Conservation (phyloP, 1,140 invertebrate species). For the Bathynomus jamesi region DNA sequence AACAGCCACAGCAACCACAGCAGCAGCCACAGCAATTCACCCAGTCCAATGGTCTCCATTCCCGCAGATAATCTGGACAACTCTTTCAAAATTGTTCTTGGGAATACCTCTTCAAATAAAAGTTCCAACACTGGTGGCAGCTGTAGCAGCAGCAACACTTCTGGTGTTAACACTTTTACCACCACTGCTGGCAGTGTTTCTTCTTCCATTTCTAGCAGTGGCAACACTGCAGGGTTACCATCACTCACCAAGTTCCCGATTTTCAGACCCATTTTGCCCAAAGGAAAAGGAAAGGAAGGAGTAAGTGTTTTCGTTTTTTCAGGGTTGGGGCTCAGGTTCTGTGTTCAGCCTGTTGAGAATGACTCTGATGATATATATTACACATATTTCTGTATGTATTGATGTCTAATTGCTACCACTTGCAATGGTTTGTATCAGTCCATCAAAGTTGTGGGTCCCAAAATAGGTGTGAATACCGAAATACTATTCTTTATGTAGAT, state of each 20-base stretch:
- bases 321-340: too few species aligned
- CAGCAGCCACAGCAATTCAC: not conserved
- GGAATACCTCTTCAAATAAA: slow-evolving; percentile 9
- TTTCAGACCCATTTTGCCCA: slow-evolving; percentile 26
- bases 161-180: not conserved
- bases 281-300: not conserved
- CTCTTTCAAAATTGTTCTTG: slow-evolving; percentile 35
- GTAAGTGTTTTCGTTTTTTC: not conserved
- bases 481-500: too few species aligned
- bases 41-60: slow-evolving; percentile 35
- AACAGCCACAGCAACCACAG: slow-evolving; percentile 1
- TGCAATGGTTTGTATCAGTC: too few species aligned
- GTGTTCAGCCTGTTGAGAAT: too few species aligned
- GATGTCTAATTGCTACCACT: too few species aligned
- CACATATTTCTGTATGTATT: too few species aligned
- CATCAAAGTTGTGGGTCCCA: too few species aligned
- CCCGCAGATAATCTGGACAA: slow-evolving; percentile 30
- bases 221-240: slow-evolving; percentile 11
- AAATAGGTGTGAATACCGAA: too few species aligned
- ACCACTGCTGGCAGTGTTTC: slow-evolving; percentile 1
- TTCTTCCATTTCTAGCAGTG: slow-evolving; percentile 11
- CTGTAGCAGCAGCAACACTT: not conserved
- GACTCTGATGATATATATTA: too few species aligned
- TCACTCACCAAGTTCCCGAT: slow-evolving; percentile 22
- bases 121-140: not conserved